Evolutionary conservation across 1,140 invertebrate species (phyloP), one percentile per base, ranked within the genome.

Genomic region (Microvelia longipes): DNA sequence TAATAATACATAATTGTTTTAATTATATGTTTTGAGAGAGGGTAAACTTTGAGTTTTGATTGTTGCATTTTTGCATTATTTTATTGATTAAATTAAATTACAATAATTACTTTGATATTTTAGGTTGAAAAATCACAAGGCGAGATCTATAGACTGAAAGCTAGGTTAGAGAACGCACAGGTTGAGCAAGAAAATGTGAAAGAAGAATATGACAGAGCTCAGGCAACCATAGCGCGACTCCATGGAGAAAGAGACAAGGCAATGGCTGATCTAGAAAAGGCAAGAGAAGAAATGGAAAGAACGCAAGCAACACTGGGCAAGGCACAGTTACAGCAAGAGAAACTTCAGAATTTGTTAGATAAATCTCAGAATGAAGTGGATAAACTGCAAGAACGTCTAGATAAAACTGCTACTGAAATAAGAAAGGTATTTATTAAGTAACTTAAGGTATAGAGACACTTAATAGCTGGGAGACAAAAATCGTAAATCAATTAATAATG

Each of bases 141-240:
- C 68, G 94, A 96, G 80, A 93, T 96, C 15, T 96, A 96, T 77
- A 85, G 93, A 76, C 83, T 96, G 70, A 95, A 96, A 80, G 93
- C 93, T 15, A 89, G 93, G 78, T 82, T 96, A 75, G 94, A 96
- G 82, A 96, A 96, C 81, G 92, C 93, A 77, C 92, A 95, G 82
- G 90, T 89, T 68, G 93, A 96, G 81, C 91, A 93, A 76, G 92
- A 95, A 75, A 94, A 90, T 77, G 80, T 96, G 68, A 90, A 93
- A 67, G 93, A 95, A 76, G 93, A 96, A 80, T 89, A 93, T 76
- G 93, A 94, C 77, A 84, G 91, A 68, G 83, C 88, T 19, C 88
- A 90, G 76, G 82, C 86, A 0, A 83, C 86, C 5, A 86, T 91
- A 61, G 88, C 89, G 66, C 85, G 92, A 68, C 82, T 93, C 70